Base-by-base conservation (phyloP, 2,888 invertebrate species). In the Epirrita christyi region DNA sequence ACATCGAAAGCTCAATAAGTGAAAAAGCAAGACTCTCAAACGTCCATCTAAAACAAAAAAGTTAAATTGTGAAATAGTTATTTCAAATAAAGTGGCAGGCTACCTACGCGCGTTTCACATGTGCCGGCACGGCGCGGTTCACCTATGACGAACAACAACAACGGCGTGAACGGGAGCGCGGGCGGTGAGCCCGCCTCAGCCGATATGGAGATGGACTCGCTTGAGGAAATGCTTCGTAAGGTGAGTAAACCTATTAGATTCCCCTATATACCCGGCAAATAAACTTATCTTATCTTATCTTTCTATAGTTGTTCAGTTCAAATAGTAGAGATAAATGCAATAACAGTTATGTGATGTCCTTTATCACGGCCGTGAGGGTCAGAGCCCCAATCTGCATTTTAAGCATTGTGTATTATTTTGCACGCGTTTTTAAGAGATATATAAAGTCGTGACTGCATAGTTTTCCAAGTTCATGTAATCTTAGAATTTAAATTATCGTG, bases 191-290 rank as follows among this genome's bases (percentile, higher is more conserved):
- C 93, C 81, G 93, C 94, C 75, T 82, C 88, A 85, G 92, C 93
- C 85, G 95, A 95, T 85, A 95, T 95, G 94, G 95, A 95, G 80
- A 95, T 95, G 94, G 95, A 95, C 79, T 95, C 95, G 73, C 92
- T 96, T 73, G 95, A 96, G 85, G 95, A 96, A 88, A 95, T 96
- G 94, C 93, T 96, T 80, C 94, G 95, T 80, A 96, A 96, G 95
- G 95, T 95, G 93, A 93, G 83, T 58, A 0, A 32, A 32, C 32
- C 21, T 21, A n/a, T n/a, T n/a, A n/a, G n/a, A n/a, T n/a, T n/a
- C n/a, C n/a, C n/a, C n/a, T n/a, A n/a, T n/a, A n/a, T n/a, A n/a
- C n/a, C n/a, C n/a, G n/a, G n/a, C n/a, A n/a, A n/a, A n/a, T n/a
- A n/a, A n/a, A n/a, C n/a, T n/a, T n/a, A n/a, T n/a, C n/a, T n/a